A percentile compares a stretch with the other conserved stretches of the same genome.
Evolutionary conservation across 2,113 vertebrate species (phyloP).

Genomic region (Actenoides lindsayi): DNA sequence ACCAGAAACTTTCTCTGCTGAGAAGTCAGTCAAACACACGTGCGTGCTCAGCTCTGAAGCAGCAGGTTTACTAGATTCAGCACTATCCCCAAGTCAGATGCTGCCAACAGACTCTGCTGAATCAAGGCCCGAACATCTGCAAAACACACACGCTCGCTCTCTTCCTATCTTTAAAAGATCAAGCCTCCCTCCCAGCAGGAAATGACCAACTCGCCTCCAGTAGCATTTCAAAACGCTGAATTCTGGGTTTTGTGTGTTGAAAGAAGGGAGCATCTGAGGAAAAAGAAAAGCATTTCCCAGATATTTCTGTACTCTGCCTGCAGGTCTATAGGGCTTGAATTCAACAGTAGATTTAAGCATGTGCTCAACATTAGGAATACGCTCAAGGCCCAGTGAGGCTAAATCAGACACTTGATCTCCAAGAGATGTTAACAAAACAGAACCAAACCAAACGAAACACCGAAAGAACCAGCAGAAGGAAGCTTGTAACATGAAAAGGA

Average conservation of each 20-base stretch:
- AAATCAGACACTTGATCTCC: neutral
- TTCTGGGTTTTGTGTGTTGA: constrained; percentile 12
- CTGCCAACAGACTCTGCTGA: neutral
- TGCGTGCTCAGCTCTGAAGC: neutral
- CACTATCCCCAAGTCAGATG: neutral
- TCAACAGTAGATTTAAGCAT: constrained; percentile 21
- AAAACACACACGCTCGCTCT: neutral
- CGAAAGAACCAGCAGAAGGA: neutral
- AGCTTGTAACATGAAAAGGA: neutral
- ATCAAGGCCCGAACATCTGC: constrained; percentile 33
- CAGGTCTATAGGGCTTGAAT: constrained; percentile 23
- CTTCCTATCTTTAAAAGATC: constrained; percentile 24
- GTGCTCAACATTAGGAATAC: constrained; percentile 21
- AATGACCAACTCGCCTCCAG: constrained; percentile 25
- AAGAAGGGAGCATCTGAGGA: constrained; percentile 10
- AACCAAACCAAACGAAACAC: neutral
- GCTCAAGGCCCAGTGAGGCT: neutral
- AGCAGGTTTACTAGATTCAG: neutral
- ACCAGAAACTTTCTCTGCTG: neutral
- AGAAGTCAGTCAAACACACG: neutral
- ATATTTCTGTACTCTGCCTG: constrained; percentile 9
- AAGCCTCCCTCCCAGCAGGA: constrained; percentile 40
- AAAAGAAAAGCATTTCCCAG: constrained; percentile 35
- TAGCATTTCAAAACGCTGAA: constrained; percentile 25
- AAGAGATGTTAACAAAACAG: neutral